phyloP scores from a whole-genome alignment of 1,140 invertebrate genomes.

The Lasioglossum baleicum region DNA sequence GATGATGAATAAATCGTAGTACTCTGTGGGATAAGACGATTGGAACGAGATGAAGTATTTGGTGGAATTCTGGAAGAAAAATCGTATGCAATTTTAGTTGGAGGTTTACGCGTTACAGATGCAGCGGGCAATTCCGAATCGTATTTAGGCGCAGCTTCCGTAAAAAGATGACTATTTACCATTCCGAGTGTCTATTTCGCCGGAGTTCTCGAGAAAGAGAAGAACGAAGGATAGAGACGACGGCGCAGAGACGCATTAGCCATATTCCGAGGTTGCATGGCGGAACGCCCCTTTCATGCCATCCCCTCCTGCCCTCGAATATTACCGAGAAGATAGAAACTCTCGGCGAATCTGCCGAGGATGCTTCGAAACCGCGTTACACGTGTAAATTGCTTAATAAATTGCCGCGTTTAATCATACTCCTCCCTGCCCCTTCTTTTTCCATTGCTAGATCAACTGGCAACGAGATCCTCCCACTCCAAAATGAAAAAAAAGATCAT shows the following conservation, averaged over 20 bases:
- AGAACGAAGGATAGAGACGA: conserved; percentile 48
- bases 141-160: background rate
- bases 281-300: conserved; percentile 72
- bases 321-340: conserved; percentile 46
- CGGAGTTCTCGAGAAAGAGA: conserved; percentile 25
- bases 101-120: background rate
- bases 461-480: background rate
- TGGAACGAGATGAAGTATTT: background rate
- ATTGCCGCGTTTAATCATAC: conserved; percentile 32
- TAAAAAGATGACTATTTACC: conserved; percentile 18
- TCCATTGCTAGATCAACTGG: background rate
- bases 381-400: conserved; percentile 41
- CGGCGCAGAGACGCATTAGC: conserved; percentile 70
- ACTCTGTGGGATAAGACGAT: background rate
- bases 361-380: conserved; percentile 5
- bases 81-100: background rate
- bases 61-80: background rate
- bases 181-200: conserved; percentile 5
- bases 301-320: conserved; percentile 41
- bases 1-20: background rate
- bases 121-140: background rate
- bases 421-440: background rate
- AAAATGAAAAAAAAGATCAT: background rate
- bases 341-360: conserved; percentile 19
- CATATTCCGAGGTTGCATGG: conserved; percentile 77